Base-by-base conservation (phyloP, 2,888 invertebrate species). In the Caenorhabditis afra region DNA sequence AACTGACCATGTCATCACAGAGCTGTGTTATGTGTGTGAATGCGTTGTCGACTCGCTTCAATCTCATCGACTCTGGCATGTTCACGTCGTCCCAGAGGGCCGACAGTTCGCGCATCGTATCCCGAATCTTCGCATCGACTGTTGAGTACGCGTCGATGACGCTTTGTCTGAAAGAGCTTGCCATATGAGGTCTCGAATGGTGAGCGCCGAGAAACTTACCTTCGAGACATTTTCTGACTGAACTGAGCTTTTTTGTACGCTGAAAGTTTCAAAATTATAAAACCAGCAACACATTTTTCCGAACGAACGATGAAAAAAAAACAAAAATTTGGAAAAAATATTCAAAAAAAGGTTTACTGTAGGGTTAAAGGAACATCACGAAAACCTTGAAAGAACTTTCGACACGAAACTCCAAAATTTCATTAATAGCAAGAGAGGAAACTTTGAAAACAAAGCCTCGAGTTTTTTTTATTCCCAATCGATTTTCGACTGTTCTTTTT, bases 1-100 rank as follows among this genome's bases (percentile, higher is more conserved):
- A 20, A 39, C 47, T 57, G n/a, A 76, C 76, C 73, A 78, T 78
- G 16, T 78, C 78, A 62, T 78, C 78, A 16, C 78, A 78, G 8
- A 78, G 52, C 20, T 23, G 37, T 23, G 50, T 49, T 18, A 78
- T 78, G 18, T 78, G 71, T 8, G 59, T 67, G 55, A 78, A 78
- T 4, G 78, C 78, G 16, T 52, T 78, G 44, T 78, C 78, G 11
- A 78, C 71, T 23, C 78, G 53, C 10, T 78, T 78, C 16, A 71
- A 23, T 4, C 78, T 37, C 78, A 78, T 78, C 23, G 55, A 49
- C 0, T 78, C 78, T 1, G 55, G 22, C 78, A 78, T 78, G 39
- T 67, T 65, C 35, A 78, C 66, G 23, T 71, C 67, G 29, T 78
- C 73, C 78, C 78, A 78, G 3, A 78, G 37, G 5, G 18, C 41